These are phyloP conservation scores for Stichopus chloronotus DNA, from an alignment of 35 echinoderm and acorn worm species.

Conservation along the genomic window DNA sequence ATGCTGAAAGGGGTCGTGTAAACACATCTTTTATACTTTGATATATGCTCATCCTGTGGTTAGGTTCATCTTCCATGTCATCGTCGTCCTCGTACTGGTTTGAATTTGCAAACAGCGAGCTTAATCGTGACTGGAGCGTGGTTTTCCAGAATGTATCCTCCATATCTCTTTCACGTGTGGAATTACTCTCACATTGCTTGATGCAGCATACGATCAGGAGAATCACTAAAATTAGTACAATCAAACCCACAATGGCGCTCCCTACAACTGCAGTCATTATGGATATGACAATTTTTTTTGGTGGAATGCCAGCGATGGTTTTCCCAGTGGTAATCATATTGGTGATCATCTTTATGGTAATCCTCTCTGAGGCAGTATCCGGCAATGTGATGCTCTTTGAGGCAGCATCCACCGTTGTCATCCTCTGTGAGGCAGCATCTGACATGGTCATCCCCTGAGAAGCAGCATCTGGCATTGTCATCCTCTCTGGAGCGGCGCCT, in stretches of 20 bases:
- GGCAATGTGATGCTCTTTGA: too few species aligned
- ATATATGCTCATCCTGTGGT: background rate
- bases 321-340: too few species aligned
- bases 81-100: background rate
- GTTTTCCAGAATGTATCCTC: background rate
- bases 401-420: too few species aligned
- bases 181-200: background rate
- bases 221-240: background rate
- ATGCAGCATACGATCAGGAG: background rate
- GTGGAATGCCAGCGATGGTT: too few species aligned
- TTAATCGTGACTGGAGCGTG: background rate
- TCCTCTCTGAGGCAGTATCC: too few species aligned
- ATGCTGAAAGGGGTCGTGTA: background rate
- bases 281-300: background rate
- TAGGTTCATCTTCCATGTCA: background rate
- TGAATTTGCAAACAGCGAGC: background rate
- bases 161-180: too few species aligned
- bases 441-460: too few species aligned
- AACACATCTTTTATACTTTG: background rate
- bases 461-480: too few species aligned
- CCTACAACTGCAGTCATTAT: background rate
- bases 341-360: too few species aligned
- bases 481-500: too few species aligned
- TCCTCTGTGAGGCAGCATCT: too few species aligned
- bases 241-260: background rate